Evolutionary conservation across 2,888 invertebrate species (phyloP).

Genomic region (Chymomyza procnemis): DNA sequence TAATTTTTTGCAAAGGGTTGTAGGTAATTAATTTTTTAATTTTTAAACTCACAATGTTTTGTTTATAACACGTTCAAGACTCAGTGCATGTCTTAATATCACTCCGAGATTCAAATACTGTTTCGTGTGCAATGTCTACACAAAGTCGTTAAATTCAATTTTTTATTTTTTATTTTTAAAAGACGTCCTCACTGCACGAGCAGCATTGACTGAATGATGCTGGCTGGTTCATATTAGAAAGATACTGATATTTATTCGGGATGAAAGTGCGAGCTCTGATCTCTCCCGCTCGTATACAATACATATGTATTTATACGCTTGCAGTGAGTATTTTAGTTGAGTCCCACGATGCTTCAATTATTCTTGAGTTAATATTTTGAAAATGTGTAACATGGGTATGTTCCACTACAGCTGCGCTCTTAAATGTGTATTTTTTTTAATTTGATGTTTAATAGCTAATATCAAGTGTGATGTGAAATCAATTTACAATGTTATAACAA

Average conservation of each 20-base stretch:
- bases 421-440: no score
- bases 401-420: no score
- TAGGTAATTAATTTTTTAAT: neutral
- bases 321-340: neutral
- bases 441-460: no score
- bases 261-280: conserved; percentile 4
- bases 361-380: no score
- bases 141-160: neutral
- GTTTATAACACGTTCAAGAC: neutral
- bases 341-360: no score
- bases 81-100: neutral
- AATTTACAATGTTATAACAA: no score
- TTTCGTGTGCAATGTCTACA: neutral
- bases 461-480: no score
- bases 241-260: conserved; percentile 14
- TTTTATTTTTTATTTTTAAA: neutral
- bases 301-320: conserved; percentile 42
- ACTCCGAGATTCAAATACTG: neutral
- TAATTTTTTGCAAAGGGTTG: neutral
- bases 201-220: conserved; percentile 54
- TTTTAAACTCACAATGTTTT: neutral
- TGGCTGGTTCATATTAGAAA: conserved; percentile 30
- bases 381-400: no score
- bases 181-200: conserved; percentile 61
- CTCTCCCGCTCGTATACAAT: conserved; percentile 14